Base-by-base conservation (phyloP, 2,113 vertebrate genomes). In the Trinectes maculatus region DNA sequence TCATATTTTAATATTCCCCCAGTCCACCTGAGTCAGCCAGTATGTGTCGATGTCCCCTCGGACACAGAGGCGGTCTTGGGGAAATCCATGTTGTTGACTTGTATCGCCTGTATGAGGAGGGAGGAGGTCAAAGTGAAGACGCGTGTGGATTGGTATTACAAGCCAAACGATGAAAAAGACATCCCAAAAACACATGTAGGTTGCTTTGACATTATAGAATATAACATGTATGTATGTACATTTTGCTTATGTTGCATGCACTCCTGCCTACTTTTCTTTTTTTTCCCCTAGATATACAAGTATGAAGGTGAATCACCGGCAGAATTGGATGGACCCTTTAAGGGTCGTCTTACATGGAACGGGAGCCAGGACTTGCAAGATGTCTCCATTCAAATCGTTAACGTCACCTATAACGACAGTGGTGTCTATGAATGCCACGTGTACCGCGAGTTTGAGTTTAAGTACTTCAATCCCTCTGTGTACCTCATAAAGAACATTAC, bases 351-450 rank as follows among this genome's bases (percentile, higher is more conserved):
- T 10, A 63, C 59, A 49, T 99, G 98, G 98, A 94, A 90, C 0
- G 98, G 97, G 2, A 99, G 96, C 83, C 94, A 94, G 52, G 98
- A 99, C 80, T 87, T 98, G 67, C 98, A 99, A 78, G 97, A 99
- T 0, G 84, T 99, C 11, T 98, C 98, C 84, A 95, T 99, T 82
- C 81, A 89, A 0, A 95, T 99, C 69, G 25, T 70, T 2, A 96
- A 97, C 0, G 90, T 98, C 64, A 94, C 93, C 10, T 67, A 85
- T 21, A 93, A 95, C 0, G 98, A 99, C 70, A 94, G 92, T 0
- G 98, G 98, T 16, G 28, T 87, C 47, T 99, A 96, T 63, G 93
- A 93, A 55, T 99, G 98, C 71, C 72, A 88, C 0, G 93, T 98
- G 65, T 85, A 78, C 28, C 94, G 97, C 9, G 75, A 92, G 70